Conservation (phyloP, 2,797 vertebrate species). For the Pantherophis alleghaniensis region DNA sequence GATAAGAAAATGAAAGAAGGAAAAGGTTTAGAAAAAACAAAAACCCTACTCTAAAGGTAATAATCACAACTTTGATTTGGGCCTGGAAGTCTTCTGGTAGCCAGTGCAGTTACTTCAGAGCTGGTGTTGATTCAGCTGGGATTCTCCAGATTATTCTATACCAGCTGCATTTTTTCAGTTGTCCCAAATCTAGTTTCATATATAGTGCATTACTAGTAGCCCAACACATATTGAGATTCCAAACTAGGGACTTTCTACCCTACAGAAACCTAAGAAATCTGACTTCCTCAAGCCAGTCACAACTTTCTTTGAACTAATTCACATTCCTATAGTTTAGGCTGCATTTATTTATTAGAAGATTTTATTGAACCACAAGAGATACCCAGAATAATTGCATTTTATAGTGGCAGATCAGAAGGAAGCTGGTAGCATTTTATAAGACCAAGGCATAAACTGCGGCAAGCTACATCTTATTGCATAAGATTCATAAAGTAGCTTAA, state of each 20-base stretch:
- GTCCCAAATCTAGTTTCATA: not conserved
- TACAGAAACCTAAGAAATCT: not conserved
- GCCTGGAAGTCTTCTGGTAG: not conserved
- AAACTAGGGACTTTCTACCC: not conserved
- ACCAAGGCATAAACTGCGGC: not conserved
- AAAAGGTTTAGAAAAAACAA: not conserved
- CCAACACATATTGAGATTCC: not conserved
- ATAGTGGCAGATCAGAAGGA: not conserved
- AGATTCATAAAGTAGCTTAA: not conserved
- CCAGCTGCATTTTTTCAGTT: not conserved
- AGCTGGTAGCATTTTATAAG: not conserved
- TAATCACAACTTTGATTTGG: not conserved
- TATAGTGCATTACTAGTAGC: not conserved
- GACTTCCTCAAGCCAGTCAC: not conserved
- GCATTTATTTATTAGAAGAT: not conserved
- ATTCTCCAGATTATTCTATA: not conserved
- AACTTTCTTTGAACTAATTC: not conserved
- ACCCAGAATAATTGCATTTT: not conserved
- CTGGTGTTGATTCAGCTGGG: not conserved
- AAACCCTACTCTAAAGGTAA: not conserved
- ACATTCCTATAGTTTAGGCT: not conserved
- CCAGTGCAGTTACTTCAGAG: not conserved
- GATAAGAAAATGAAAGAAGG: not conserved
- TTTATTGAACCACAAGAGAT: not conserved
- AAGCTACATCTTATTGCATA: not conserved